Evolutionary conservation across 2,797 vertebrate species (phyloP), one percentile per base, ranked within the genome.

Genomic region (Echiichthys vipera): DNA sequence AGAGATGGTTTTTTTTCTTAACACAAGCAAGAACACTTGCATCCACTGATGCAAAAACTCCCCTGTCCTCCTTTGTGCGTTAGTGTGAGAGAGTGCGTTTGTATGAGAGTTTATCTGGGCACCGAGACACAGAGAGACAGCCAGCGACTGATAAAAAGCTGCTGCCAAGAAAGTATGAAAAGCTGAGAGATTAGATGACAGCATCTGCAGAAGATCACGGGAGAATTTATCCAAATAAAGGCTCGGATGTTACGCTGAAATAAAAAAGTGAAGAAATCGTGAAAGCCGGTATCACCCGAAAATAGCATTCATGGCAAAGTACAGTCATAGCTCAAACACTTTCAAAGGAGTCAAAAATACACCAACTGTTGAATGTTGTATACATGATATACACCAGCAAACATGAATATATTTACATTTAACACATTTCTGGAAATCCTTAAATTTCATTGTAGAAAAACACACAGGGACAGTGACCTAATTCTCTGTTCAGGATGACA

Each of bases 131-230:
- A 5, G 27, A 64, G 53, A 73, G 78, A 80, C 73, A 81, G 84
- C 66, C 78, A 78, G 58, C 12, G 47, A 64, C 64, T 81, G 87
- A 90, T 82, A 81, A 81, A 84, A 75, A 64, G 59, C 55, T 27
- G 66, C 74, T 81, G 81, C 67, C 85, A 84, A 77, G 59, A 74
- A 84, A 78, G 65, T 74, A 54, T 84, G 72, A 85, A 88, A 84
- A 81, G 58, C 73, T 30, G 50, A 55, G 51, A 86, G 80, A 89
- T 89, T 83, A 86, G 80, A 75, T 67, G 85, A 80, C 80, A 83
- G 84, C 80, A 78, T 81, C 84, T 84, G 80, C 75, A 83, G 78
- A 84, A 82, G 63, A 80, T 46, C 77, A 58, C 6, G 27, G 75
- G 86, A 63, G 77, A 71, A 65, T 82, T 77, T 49, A 76, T 78